These are phyloP conservation scores for Phrynosoma platyrhinos DNA, from an alignment of 2,113 vertebrate genomes.

Conservation along the genomic window DNA sequence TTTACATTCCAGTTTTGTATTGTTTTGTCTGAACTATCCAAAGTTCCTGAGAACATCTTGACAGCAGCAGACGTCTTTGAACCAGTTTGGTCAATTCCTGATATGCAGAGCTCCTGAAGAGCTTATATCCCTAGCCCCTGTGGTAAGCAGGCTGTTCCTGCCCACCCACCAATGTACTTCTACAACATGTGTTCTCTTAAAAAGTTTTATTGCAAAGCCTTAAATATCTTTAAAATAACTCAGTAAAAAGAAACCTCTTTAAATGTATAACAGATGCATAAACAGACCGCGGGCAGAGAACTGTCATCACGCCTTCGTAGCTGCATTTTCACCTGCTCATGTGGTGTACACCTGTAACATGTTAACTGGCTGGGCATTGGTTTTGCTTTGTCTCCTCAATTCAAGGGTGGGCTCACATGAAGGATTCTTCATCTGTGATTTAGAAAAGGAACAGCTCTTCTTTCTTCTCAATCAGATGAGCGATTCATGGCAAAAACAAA, in stretches of 20 bases:
- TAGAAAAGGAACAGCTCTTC: background rate
- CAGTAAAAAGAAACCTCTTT: slow-evolving; percentile 70
- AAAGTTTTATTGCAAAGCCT: slow-evolving; percentile 63
- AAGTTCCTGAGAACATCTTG: background rate
- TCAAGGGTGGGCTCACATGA: background rate
- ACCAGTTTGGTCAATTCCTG: background rate
- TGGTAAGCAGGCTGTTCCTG: slow-evolving; percentile 18
- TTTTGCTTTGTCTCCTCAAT: background rate
- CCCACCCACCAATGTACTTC: slow-evolving; percentile 14
- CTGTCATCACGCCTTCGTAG: slow-evolving; percentile 58
- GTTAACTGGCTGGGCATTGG: slow-evolving; percentile 17
- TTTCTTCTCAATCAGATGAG: slow-evolving; percentile 24
- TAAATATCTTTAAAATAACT: slow-evolving; percentile 76
- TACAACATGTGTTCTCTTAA: slow-evolving; percentile 49
- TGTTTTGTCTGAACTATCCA: background rate
- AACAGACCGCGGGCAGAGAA: slow-evolving; percentile 52
- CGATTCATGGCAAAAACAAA: background rate
- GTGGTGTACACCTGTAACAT: slow-evolving; percentile 69
- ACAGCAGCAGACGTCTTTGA: background rate
- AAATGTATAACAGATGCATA: slow-evolving; percentile 74
- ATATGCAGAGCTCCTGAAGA: background rate
- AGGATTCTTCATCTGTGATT: background rate
- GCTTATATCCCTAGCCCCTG: background rate
- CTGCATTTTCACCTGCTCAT: slow-evolving; percentile 74
- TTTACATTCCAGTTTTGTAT: background rate